Conservation (phyloP, 2,888 invertebrate genomes). For the Tetramorium bicarinatum region DNA sequence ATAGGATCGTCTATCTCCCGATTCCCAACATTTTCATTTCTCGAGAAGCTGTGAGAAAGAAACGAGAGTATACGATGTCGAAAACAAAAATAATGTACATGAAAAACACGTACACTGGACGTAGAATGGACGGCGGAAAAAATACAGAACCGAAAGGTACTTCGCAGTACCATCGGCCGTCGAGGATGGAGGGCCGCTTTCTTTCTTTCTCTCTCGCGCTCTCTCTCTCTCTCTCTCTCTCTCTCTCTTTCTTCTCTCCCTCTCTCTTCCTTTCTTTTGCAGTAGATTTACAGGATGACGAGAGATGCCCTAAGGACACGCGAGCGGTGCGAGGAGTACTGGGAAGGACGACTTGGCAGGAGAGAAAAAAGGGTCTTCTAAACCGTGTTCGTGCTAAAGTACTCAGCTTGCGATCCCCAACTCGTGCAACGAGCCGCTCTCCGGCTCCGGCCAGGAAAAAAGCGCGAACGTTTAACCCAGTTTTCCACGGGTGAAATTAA, state of each 20-base stretch:
- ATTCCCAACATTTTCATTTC: constrained; percentile 61
- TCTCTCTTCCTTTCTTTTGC: background rate
- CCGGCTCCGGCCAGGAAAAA: constrained; percentile 39
- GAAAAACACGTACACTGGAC: constrained; percentile 8
- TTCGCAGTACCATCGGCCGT: constrained; percentile 18
- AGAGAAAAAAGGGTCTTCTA: constrained; percentile 63
- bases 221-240: background rate
- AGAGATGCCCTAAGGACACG: constrained; percentile 66
- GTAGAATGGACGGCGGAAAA: constrained; percentile 26
- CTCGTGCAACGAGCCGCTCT: constrained; percentile 42
- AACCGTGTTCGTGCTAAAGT: constrained; percentile 61
- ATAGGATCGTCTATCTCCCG: constrained; percentile 47
- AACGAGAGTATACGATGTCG: background rate
- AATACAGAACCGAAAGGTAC: constrained; percentile 44
- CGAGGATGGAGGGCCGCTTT: background rate
- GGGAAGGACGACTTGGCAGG: constrained; percentile 20
- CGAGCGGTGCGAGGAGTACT: constrained; percentile 19
- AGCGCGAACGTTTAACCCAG: constrained; percentile 48
- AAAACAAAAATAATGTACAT: constrained; percentile 31
- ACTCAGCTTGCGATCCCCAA: constrained; percentile 42
- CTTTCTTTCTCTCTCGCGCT: constrained; percentile 1
- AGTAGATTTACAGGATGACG: constrained; percentile 68
- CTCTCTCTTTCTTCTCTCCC: constrained; percentile 9
- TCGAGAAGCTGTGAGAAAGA: constrained; percentile 57
- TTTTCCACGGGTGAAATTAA: constrained; percentile 54